phyloP scores from a whole-genome alignment of 2,888 invertebrate genomes.

The Ophioninae sp. region DNA sequence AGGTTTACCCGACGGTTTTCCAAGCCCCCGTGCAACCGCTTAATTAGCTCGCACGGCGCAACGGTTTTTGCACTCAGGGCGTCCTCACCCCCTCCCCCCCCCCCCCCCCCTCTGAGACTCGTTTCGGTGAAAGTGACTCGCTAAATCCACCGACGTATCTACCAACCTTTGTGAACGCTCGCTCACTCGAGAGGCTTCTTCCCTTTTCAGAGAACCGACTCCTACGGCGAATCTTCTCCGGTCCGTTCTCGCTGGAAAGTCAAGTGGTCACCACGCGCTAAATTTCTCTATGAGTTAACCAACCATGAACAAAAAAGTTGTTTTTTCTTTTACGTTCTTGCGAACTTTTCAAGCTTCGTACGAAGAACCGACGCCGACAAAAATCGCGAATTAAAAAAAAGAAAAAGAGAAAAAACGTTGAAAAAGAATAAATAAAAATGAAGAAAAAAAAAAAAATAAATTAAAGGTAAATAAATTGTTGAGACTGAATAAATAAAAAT shows the following conservation, averaged over 20 bases:
- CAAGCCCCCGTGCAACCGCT: constrained; percentile 53
- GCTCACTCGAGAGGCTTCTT: background rate
- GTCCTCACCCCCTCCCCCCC: constrained; percentile 9
- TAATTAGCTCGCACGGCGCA: constrained; percentile 63
- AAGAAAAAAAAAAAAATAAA: too few relatives aligned
- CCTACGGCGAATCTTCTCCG: background rate
- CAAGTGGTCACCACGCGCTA: background rate
- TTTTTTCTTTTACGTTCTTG: too few relatives aligned
- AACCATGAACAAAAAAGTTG: background rate
- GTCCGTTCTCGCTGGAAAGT: background rate
- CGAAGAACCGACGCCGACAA: too few relatives aligned
- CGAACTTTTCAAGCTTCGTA: too few relatives aligned
- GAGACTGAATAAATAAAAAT: too few relatives aligned
- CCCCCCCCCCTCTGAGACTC: too few relatives aligned
- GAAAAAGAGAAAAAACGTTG: too few relatives aligned
- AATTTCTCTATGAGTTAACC: background rate
- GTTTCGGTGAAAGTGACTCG: constrained; percentile 38
- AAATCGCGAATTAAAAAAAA: too few relatives aligned
- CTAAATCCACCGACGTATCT: constrained; percentile 26
- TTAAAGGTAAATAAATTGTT: too few relatives aligned
- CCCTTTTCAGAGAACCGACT: constrained; percentile 17
- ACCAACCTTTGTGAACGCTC: background rate
- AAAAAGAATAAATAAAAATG: too few relatives aligned
- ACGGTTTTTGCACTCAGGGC: constrained; percentile 28
- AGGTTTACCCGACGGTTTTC: constrained; percentile 63